A percentile compares a stretch with the other conserved stretches of the same genome.
Evolutionary conservation across 1,140 invertebrate species (phyloP).

Genomic region (Plodia interpunctella): DNA sequence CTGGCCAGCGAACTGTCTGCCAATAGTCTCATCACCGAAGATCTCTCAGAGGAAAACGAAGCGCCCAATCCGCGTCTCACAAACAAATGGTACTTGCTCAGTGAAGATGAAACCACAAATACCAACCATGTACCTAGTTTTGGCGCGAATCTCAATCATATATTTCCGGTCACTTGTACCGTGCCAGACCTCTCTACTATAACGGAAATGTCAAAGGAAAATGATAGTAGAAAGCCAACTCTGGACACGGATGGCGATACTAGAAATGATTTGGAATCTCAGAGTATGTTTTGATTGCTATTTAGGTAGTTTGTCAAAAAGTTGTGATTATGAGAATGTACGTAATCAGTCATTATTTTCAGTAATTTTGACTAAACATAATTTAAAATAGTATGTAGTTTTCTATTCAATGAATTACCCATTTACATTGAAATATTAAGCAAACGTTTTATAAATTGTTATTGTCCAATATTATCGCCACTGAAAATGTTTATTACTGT

Average conservation of each 20-base stretch:
- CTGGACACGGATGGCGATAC: constrained; percentile 7
- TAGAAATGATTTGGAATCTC: constrained; percentile 9
- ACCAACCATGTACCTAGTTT: constrained; percentile 26
- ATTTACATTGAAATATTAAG: no score
- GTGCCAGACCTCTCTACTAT: constrained; percentile 62
- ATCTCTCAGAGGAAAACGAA: constrained; percentile 44
- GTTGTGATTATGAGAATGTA: no score
- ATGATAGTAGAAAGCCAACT: constrained; percentile 26
- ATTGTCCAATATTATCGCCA: no score
- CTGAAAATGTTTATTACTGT: no score
- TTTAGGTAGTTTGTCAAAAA: background rate
- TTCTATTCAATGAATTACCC: no score
- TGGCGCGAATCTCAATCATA: constrained; percentile 47
- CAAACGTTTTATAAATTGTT: no score
- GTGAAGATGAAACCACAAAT: constrained; percentile 54
- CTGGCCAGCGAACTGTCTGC: constrained; percentile 21
- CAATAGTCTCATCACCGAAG: constrained; percentile 60
- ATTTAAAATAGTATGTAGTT: no score
- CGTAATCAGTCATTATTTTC: no score
- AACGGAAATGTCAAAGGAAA: constrained; percentile 55
- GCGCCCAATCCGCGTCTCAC: constrained; percentile 6
- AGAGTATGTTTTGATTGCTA: constrained; percentile 3
- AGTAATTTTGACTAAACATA: no score
- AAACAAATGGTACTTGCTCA: constrained; percentile 54
- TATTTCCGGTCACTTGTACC: constrained; percentile 58